Percentiles rank a stretch among this genome's conserved stretches.
phyloP scores from a whole-genome alignment of 2,113 vertebrate species.

The Mellivora capensis region DNA sequence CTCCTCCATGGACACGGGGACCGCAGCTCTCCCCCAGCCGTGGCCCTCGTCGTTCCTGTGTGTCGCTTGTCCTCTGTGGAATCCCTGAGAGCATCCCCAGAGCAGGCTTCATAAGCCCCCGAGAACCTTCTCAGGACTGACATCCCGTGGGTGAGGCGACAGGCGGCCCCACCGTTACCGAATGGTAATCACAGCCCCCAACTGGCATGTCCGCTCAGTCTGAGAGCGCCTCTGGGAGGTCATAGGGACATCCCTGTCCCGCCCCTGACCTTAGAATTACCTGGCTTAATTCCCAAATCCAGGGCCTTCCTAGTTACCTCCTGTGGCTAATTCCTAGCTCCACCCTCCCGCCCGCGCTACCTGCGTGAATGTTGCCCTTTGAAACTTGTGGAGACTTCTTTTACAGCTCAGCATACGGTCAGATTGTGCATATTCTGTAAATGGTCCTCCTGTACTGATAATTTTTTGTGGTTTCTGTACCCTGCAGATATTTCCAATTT shows the following conservation, averaged over 20 bases:
- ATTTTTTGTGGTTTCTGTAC: background rate
- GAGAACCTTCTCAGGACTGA: background rate
- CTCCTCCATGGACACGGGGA: background rate
- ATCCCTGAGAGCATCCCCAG: background rate
- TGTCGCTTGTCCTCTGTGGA: background rate
- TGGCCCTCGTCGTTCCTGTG: background rate
- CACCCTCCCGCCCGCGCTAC: background rate
- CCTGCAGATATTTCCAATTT: background rate
- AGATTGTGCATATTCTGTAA: background rate
- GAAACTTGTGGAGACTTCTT: background rate
- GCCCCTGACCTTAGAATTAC: background rate
- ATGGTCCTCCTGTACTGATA: background rate
- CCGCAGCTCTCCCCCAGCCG: too few relatives aligned
- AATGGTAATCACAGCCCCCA: background rate
- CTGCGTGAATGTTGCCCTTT: background rate
- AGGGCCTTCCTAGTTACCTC: background rate
- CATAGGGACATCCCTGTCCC: background rate
- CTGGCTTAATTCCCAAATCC: background rate
- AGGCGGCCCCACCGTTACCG: too few relatives aligned
- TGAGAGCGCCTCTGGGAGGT: background rate
- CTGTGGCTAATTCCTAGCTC: background rate
- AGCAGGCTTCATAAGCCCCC: too few relatives aligned
- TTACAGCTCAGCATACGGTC: too few relatives aligned
- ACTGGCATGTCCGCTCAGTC: background rate
- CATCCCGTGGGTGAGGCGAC: background rate